A percentile compares a stretch with the other conserved stretches of the same genome.
These are phyloP conservation scores for Myotis planiceps DNA, from an alignment of 2,797 vertebrate species.

Conservation along the genomic window DNA sequence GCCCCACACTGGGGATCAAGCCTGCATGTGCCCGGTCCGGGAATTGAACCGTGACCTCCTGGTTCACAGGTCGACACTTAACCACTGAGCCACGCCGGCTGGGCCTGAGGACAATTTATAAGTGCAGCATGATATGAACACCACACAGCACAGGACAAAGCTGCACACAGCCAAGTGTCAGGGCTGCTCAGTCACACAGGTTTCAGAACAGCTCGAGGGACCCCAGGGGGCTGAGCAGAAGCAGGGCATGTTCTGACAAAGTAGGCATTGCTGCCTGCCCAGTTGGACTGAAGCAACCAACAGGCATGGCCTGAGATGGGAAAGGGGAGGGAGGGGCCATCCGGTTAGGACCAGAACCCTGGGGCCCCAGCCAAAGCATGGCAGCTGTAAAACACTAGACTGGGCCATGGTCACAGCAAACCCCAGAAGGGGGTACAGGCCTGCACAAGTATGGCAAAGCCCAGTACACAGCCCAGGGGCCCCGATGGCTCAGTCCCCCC, in stretches of 20 bases:
- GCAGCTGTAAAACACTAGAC: not conserved
- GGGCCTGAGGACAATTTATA: not conserved
- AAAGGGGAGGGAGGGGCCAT: not conserved
- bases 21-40: too few species aligned
- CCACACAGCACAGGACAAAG: not conserved
- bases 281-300: not conserved
- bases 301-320: not conserved
- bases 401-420: not conserved
- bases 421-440: not conserved
- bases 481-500: not conserved
- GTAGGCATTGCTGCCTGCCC: not conserved
- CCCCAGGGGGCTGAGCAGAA: not conserved
- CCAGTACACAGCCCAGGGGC: not conserved
- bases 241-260: not conserved
- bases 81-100: too few species aligned
- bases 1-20: too few species aligned
- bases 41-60: too few species aligned
- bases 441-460: not conserved
- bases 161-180: not conserved
- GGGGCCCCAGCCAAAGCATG: not conserved
- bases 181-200: slow-evolving; percentile 53
- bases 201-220: not conserved
- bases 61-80: too few species aligned
- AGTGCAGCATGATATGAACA: not conserved
- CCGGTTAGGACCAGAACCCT: not conserved